Conservation (phyloP, 2,888 invertebrate genomes). For the Epinotia nisella region DNA sequence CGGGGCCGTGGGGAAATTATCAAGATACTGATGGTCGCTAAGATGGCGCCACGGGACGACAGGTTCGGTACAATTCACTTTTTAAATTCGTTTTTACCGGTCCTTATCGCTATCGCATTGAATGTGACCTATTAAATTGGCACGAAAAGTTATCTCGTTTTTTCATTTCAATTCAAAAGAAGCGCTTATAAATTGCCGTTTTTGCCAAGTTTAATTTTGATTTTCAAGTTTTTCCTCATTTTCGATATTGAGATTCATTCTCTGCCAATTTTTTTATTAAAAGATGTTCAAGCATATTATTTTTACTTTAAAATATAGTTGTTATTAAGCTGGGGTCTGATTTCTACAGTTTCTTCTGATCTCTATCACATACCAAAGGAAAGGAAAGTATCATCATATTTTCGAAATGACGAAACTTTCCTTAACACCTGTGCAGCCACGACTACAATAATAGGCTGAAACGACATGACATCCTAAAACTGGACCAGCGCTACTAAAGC, state of each 20-base stretch:
- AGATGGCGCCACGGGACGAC: slow-evolving; percentile 50
- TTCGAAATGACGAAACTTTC: too few species aligned
- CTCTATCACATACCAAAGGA: too few species aligned
- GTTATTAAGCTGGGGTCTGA: too few species aligned
- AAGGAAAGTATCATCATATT: too few species aligned
- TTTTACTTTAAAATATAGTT: too few species aligned
- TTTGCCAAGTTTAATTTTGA: not conserved
- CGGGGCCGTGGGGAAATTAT: slow-evolving; percentile 70
- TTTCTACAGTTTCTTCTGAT: too few species aligned
- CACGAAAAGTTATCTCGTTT: slow-evolving; percentile 1
- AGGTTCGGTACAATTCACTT: slow-evolving; percentile 29
- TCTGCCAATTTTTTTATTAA: too few species aligned
- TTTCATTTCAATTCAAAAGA: slow-evolving; percentile 1
- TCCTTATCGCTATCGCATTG: slow-evolving; percentile 22
- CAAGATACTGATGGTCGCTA: slow-evolving; percentile 52
- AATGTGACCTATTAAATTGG: slow-evolving; percentile 25
- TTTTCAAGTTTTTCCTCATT: not conserved
- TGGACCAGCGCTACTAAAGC: too few species aligned
- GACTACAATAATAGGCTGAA: too few species aligned
- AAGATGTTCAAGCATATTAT: too few species aligned
- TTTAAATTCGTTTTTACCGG: slow-evolving; percentile 23
- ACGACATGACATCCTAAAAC: too few species aligned
- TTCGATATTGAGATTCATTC: not conserved
- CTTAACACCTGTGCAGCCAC: too few species aligned
- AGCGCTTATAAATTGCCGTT: not conserved